phyloP scores from a whole-genome alignment of 2,113 vertebrate species.

The Periophthalmodon schlosseri region DNA sequence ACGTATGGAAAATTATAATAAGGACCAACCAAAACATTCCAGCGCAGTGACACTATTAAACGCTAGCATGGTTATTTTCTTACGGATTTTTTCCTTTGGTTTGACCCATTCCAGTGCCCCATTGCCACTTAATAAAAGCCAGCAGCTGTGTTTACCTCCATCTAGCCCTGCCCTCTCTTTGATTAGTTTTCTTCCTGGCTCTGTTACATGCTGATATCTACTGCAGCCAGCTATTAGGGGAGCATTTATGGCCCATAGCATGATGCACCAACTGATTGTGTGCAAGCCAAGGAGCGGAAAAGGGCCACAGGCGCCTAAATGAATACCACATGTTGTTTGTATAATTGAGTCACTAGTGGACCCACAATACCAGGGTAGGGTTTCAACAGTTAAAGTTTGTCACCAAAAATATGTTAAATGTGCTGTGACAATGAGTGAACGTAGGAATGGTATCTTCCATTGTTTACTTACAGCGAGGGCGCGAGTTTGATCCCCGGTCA shows the following conservation, averaged over 20 bases:
- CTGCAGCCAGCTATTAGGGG: constrained; percentile 44
- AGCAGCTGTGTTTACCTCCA: constrained; percentile 75
- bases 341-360: constrained; percentile 63
- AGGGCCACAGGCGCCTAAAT: constrained; percentile 63
- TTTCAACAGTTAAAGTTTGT: not conserved
- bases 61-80: constrained; percentile 53
- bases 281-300: constrained; percentile 45
- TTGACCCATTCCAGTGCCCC: constrained; percentile 58
- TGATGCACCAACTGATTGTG: constrained; percentile 34
- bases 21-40: constrained; percentile 63
- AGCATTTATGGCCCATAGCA: constrained; percentile 35
- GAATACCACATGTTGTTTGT: constrained; percentile 77
- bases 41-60: constrained; percentile 57
- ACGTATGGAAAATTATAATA: constrained; percentile 52
- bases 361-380: constrained; percentile 45
- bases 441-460: too few relatives aligned
- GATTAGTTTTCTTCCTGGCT: constrained; percentile 38
- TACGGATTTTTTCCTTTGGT: constrained; percentile 44
- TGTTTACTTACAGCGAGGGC: too few relatives aligned
- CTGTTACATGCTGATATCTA: constrained; percentile 52
- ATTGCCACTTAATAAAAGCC: constrained; percentile 64
- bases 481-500: not conserved
- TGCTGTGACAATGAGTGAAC: not conserved
- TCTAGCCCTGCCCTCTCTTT: constrained; percentile 56
- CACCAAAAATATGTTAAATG: not conserved